Evolutionary conservation across 1,140 invertebrate species (phyloP).

Genomic region (Diorhabda elongata): DNA sequence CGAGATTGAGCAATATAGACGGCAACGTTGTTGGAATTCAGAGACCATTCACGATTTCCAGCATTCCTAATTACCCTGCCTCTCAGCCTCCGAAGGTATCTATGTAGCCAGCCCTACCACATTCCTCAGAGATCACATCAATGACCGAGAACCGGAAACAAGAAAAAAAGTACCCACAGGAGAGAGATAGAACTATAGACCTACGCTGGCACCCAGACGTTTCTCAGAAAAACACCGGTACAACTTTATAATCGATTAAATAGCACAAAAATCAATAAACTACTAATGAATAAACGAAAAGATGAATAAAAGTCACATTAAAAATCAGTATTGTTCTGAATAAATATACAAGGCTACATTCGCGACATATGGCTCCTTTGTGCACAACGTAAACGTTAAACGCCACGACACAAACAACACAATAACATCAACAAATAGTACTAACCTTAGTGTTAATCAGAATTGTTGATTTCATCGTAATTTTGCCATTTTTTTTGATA

Average conservation of each 20-base stretch:
- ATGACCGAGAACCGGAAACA: slow-evolving; percentile 46
- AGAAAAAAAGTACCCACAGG: slow-evolving; percentile 35
- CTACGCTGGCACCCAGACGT: slow-evolving; percentile 31
- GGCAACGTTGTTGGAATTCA: slow-evolving; percentile 42
- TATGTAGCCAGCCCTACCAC: slow-evolving; percentile 43
- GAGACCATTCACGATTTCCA: slow-evolving; percentile 47
- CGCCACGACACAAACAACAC: not conserved
- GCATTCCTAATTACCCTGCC: slow-evolving; percentile 41
- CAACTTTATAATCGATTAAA: slow-evolving; percentile 5
- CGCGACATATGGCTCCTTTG: slow-evolving; percentile 29
- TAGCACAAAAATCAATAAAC: not conserved
- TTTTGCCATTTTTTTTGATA: slow-evolving; percentile 4
- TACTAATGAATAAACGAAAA: not conserved
- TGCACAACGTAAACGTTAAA: slow-evolving; percentile 3
- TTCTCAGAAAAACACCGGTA: slow-evolving; percentile 36
- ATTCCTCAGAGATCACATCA: slow-evolving; percentile 48
- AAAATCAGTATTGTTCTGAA: slow-evolving; percentile 7
- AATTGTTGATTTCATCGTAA: slow-evolving; percentile 1
- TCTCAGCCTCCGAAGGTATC: slow-evolving; percentile 25
- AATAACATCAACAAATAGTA: slow-evolving; percentile 4
- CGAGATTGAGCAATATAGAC: slow-evolving; percentile 18
- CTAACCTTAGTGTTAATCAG: slow-evolving; percentile 10
- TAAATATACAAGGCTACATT: slow-evolving; percentile 22
- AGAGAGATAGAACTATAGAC: slow-evolving; percentile 32
- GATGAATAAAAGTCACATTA: not conserved